Conservation (phyloP, 2,113 vertebrate genomes). For the Echinops telfairi region DNA sequence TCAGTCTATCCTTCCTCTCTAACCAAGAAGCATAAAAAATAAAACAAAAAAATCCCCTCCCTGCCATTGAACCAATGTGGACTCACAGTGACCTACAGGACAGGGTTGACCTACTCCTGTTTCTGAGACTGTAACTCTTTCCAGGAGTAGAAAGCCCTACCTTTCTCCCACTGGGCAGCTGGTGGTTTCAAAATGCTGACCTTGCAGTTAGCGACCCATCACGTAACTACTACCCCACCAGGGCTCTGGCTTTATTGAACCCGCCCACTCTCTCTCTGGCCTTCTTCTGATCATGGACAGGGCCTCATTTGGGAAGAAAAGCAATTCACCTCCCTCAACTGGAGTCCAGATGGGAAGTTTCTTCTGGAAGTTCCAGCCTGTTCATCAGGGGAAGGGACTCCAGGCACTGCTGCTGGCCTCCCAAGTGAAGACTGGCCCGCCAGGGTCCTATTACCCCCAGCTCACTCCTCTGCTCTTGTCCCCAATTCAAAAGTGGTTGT, state of each 20-base stretch:
- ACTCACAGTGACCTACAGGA: too few species aligned
- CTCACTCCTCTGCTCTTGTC: neutral
- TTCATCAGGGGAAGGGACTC: neutral
- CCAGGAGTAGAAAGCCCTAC: too few species aligned
- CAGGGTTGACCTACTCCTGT: too few species aligned
- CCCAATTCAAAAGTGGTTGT: neutral
- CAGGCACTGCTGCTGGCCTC: neutral
- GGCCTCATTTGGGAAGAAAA: neutral
- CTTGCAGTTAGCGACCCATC: too few species aligned
- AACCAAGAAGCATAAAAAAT: neutral
- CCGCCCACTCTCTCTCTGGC: neutral
- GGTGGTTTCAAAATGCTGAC: too few species aligned
- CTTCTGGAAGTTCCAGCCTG: neutral
- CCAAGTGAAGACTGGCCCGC: neutral
- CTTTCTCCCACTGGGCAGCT: too few species aligned
- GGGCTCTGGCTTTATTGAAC: neutral
- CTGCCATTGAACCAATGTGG: too few species aligned
- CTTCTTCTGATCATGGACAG: neutral
- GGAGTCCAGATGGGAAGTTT: neutral
- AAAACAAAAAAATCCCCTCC: too few species aligned
- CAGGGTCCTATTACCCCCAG: neutral
- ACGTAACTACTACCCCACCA: too few species aligned
- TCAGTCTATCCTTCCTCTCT: neutral
- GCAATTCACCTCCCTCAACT: neutral
- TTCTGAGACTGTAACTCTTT: too few species aligned